These are phyloP conservation scores for Eira barbara DNA, from an alignment of 2,113 vertebrate species.

Conservation along the genomic window DNA sequence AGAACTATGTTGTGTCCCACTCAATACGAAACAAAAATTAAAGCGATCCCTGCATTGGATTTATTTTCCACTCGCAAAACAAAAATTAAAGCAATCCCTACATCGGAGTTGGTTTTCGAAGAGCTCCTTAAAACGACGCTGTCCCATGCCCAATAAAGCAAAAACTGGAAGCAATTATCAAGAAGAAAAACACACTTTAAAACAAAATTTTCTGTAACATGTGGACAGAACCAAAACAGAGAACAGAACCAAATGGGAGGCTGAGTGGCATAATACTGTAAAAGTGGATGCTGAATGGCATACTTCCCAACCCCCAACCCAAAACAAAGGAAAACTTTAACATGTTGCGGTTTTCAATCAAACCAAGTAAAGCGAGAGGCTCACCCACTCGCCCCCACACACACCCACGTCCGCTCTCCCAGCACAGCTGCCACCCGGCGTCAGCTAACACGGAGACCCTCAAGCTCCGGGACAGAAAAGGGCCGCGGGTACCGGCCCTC, in stretches of 20 bases:
- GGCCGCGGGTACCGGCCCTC: background rate
- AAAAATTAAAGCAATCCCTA: background rate
- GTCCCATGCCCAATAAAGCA: background rate
- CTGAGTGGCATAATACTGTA: background rate
- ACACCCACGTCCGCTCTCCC: background rate
- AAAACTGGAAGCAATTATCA: slow-evolving; percentile 21
- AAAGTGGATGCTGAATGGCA: background rate
- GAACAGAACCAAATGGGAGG: background rate
- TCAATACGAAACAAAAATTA: background rate
- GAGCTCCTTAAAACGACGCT: slow-evolving; percentile 15
- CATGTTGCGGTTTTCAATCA: slow-evolving; percentile 74
- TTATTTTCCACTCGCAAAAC: background rate
- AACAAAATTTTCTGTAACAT: background rate
- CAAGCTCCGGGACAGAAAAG: background rate
- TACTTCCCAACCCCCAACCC: slow-evolving; percentile 18
- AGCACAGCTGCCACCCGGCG: slow-evolving; percentile 22
- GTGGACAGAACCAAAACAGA: too few relatives aligned
- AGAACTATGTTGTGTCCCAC: background rate
- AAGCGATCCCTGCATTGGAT: background rate
- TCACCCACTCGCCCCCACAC: background rate
- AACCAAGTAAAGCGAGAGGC: background rate
- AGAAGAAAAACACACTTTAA: background rate
- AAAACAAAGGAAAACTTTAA: slow-evolving; percentile 72
- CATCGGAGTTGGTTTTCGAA: slow-evolving; percentile 7
- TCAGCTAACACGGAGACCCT: background rate